phyloP scores from a whole-genome alignment of 2,888 invertebrate species.

The Drosophila maculinotata region DNA sequence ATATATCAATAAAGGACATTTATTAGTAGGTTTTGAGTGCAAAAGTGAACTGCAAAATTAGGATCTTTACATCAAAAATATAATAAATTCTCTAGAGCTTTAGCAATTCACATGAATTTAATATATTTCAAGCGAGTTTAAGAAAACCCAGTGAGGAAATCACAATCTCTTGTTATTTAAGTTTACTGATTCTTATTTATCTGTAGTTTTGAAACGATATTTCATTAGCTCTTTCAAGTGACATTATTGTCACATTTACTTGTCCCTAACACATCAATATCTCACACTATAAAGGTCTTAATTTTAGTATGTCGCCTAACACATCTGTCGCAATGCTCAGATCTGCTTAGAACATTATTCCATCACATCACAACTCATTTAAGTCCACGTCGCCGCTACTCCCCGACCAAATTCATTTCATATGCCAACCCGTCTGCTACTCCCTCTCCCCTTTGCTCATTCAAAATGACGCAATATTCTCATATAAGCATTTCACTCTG shows the following conservation, averaged over 20 bases:
- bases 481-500: conserved; percentile 53
- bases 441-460: not conserved
- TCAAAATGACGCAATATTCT: conserved; percentile 54
- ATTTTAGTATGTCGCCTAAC: conserved; percentile 44
- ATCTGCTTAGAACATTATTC: conserved; percentile 21
- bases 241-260: conserved; percentile 6
- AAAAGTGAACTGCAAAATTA: not conserved
- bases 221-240: not conserved
- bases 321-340: conserved; percentile 36
- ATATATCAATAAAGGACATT: conserved; percentile 1
- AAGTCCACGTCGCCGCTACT: not conserved
- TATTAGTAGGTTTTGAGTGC: not conserved
- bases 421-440: conserved; percentile 40
- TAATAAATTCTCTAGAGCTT: not conserved
- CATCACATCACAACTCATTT: conserved; percentile 44
- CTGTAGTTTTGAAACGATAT: not conserved
- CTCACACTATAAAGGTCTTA: conserved; percentile 41
- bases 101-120: not conserved
- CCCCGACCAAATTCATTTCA: conserved; percentile 48
- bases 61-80: no score
- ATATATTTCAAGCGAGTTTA: no score
- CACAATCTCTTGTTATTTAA: no score
- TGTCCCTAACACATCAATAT: conserved; percentile 27
- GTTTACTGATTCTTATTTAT: no score
- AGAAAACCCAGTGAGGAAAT: no score